Conservation (phyloP, 2,113 vertebrate genomes). For the Barbus barbus region DNA sequence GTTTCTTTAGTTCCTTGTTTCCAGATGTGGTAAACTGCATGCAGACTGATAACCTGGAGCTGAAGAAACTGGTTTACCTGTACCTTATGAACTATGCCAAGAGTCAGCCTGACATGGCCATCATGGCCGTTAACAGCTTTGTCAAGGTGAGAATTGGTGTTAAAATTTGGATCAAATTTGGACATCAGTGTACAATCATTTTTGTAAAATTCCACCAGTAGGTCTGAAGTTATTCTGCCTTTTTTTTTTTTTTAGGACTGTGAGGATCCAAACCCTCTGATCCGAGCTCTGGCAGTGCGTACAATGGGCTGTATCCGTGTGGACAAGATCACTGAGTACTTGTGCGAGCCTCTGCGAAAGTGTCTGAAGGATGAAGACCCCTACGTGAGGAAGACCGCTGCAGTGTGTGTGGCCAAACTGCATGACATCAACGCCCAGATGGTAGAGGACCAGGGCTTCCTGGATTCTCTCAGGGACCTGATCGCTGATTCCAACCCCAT, state of each 20-base stretch:
- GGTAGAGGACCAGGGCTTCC: slow-evolving; percentile 98
- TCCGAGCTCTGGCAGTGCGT: slow-evolving; percentile 94
- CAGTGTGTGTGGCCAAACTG: slow-evolving; percentile 96
- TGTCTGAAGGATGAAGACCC: slow-evolving; percentile 98
- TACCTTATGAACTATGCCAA: slow-evolving; percentile 99
- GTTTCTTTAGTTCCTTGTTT: slow-evolving; percentile 85
- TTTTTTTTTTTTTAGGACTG: slow-evolving; percentile 81
- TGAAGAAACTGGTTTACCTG: slow-evolving; percentile 97
- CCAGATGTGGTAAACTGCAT: slow-evolving; percentile 99
- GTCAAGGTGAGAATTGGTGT: slow-evolving; percentile 84
- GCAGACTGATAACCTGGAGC: slow-evolving; percentile 98
- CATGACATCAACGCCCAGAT: slow-evolving; percentile 99
- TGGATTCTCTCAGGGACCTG: slow-evolving; percentile 94
- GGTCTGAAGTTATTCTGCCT: not conserved
- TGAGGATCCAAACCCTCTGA: slow-evolving; percentile 98
- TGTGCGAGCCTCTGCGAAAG: slow-evolving; percentile 96
- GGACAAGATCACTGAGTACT: slow-evolving; percentile 97
- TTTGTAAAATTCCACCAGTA: not conserved
- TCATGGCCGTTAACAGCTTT: slow-evolving; percentile 99
- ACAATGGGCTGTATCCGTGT: slow-evolving; percentile 99
- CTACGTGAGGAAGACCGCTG: slow-evolving; percentile 95
- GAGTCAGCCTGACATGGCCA: slow-evolving; percentile 99
- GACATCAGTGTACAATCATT: not conserved
- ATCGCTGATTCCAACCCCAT: slow-evolving; percentile 99
- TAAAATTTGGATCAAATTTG: not conserved